phyloP scores from a whole-genome alignment of 1,140 invertebrate genomes.

The Drosophila elegans region DNA sequence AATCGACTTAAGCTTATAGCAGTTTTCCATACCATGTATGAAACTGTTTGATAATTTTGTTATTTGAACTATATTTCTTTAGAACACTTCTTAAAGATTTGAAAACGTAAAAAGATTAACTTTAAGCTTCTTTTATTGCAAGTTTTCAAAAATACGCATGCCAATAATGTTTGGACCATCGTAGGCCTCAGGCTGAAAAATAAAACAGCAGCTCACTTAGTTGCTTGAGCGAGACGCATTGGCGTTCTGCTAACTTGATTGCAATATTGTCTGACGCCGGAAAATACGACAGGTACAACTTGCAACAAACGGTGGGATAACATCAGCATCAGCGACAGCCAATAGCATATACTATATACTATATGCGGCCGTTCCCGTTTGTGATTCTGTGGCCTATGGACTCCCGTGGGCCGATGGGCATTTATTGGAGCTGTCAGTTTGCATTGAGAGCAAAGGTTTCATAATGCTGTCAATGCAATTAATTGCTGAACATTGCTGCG shows the following conservation, averaged over 20 bases:
- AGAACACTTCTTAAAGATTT: too few species aligned
- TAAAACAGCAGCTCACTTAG: conserved; percentile 23
- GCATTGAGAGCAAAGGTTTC: conserved; percentile 66
- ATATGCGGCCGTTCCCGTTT: conserved; percentile 3
- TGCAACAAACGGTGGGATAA: conserved; percentile 22
- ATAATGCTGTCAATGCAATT: conserved; percentile 79
- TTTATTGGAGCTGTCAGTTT: conserved; percentile 68
- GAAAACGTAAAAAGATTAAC: too few species aligned
- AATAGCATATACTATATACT: conserved; percentile 42
- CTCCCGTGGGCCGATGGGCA: conserved; percentile 34
- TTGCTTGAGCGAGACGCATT: conserved; percentile 58
- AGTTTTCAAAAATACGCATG: too few species aligned
- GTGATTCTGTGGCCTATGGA: conserved; percentile 8
- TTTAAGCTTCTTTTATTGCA: too few species aligned
- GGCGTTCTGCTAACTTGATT: conserved; percentile 57
- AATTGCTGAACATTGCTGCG: conserved; percentile 69
- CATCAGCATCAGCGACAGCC: conserved; percentile 45
- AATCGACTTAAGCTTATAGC: too few species aligned
- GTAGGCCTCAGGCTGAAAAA: neutral
- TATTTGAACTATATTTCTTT: too few species aligned
- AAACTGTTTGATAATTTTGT: too few species aligned
- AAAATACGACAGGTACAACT: conserved; percentile 20
- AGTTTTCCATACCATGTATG: too few species aligned
- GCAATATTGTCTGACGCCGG: conserved; percentile 52
- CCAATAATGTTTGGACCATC: too few species aligned